These are phyloP conservation scores for Pipa parva DNA, from an alignment of 2,113 vertebrate species.

Conservation along the genomic window DNA sequence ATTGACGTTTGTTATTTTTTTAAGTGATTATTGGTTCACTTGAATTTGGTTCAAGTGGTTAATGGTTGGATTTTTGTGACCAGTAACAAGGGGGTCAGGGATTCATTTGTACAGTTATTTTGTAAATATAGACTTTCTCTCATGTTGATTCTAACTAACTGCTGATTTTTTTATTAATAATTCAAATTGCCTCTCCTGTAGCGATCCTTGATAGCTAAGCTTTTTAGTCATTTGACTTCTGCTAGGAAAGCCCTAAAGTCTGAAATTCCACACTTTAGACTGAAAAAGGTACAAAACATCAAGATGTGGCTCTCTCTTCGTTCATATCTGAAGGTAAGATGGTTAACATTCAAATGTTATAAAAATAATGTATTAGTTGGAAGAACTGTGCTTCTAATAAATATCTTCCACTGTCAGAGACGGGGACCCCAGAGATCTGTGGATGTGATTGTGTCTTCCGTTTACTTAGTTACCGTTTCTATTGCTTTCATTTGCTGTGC, in stretches of 20 bases:
- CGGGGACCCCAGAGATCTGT: conserved; percentile 94
- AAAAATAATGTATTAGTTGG: too few species aligned
- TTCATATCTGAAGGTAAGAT: conserved; percentile 87
- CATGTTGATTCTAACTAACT: too few species aligned
- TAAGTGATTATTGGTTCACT: too few species aligned
- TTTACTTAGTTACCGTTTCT: conserved; percentile 89
- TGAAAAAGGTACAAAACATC: conserved; percentile 98
- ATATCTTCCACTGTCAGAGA: conserved; percentile 65
- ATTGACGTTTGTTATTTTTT: too few species aligned
- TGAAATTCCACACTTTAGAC: conserved; percentile 92
- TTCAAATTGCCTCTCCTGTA: conserved; percentile 48
- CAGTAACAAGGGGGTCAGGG: too few species aligned
- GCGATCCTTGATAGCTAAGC: conserved; percentile 94
- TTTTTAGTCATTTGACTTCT: conserved; percentile 94
- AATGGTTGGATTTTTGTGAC: too few species aligned
- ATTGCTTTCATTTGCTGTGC: conserved; percentile 93
- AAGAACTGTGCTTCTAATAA: too few species aligned
- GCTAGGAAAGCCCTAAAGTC: conserved; percentile 96
- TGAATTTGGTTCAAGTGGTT: too few species aligned
- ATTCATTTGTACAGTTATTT: too few species aligned
- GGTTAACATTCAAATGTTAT: background rate
- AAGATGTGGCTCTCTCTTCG: conserved; percentile 97
- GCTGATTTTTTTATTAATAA: background rate
- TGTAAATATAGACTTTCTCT: too few species aligned
- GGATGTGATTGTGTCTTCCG: conserved; percentile 91